Conservation (phyloP, 1,140 invertebrate genomes). For the Drosophila nebulosa region DNA sequence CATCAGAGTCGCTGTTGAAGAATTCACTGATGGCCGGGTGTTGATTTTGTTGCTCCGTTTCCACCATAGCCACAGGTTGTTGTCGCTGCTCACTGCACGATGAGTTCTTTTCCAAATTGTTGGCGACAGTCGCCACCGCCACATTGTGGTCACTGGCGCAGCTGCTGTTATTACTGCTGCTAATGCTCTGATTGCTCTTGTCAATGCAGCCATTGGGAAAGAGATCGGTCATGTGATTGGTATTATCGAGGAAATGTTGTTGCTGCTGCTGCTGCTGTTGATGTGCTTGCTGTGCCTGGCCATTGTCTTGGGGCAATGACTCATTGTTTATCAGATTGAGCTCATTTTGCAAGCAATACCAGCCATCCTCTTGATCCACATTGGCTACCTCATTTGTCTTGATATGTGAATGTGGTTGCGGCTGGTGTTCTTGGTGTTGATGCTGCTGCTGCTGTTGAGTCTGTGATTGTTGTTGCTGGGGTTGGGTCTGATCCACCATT, state of each 20-base stretch:
- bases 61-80: slow-evolving; percentile 54
- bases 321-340: slow-evolving; percentile 80
- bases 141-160: slow-evolving; percentile 42
- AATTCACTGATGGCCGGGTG: slow-evolving; percentile 72
- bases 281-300: slow-evolving; percentile 8
- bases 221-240: slow-evolving; percentile 56
- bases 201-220: slow-evolving; percentile 76
- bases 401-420: slow-evolving; percentile 51
- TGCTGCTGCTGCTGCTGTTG: slow-evolving; percentile 38
- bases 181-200: slow-evolving; percentile 66
- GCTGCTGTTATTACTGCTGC: slow-evolving; percentile 58
- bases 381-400: slow-evolving; percentile 37
- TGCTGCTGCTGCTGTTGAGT: slow-evolving; percentile 25
- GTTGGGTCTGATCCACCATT: slow-evolving; percentile 29
- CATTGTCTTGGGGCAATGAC: slow-evolving; percentile 36
- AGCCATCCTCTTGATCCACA: slow-evolving; percentile 83
- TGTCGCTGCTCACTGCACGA: slow-evolving; percentile 71
- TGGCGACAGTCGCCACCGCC: no score
- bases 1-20: slow-evolving; percentile 73
- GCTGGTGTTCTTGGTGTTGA: slow-evolving; percentile 19
- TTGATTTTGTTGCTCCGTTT: slow-evolving; percentile 57
- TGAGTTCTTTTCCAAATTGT: slow-evolving; percentile 33
- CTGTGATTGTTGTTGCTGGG: slow-evolving; percentile 11
- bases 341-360: slow-evolving; percentile 87
- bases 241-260: slow-evolving; percentile 47